A percentile compares a stretch with the other conserved stretches of the same genome.
Evolutionary conservation across 2,113 vertebrate species (phyloP).

Genomic region (Chaenocephalus aceratus): DNA sequence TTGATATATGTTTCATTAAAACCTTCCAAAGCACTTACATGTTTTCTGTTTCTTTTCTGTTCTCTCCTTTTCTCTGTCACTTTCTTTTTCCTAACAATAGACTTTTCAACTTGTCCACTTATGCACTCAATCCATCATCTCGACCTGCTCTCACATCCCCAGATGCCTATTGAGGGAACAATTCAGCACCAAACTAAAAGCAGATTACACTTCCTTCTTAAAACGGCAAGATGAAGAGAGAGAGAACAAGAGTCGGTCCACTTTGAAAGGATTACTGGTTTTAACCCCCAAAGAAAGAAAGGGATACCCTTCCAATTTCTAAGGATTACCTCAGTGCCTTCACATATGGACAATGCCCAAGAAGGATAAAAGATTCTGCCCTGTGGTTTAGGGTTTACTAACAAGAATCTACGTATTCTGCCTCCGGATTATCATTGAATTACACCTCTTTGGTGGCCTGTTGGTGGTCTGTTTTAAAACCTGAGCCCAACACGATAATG

Average conservation of each 20-base stretch:
- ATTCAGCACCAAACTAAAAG: slow-evolving; percentile 57
- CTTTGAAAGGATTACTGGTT: slow-evolving; percentile 78
- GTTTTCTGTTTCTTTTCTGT: neutral
- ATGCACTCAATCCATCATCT: slow-evolving; percentile 43
- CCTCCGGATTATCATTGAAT: slow-evolving; percentile 51
- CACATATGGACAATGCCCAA: slow-evolving; percentile 47
- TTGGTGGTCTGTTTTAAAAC: slow-evolving; percentile 55
- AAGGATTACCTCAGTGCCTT: slow-evolving; percentile 65
- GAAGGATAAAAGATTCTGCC: slow-evolving; percentile 15
- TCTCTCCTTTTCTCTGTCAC: neutral
- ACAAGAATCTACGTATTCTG: slow-evolving; percentile 40
- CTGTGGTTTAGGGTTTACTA: slow-evolving; percentile 35
- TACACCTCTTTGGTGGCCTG: slow-evolving; percentile 22
- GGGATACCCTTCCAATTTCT: slow-evolving; percentile 57
- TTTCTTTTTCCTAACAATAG: slow-evolving; percentile 18
- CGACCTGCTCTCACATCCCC: slow-evolving; percentile 13
- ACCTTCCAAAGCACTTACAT: neutral
- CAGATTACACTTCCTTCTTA: slow-evolving; percentile 66
- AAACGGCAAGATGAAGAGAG: slow-evolving; percentile 53
- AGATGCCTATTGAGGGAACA: slow-evolving; percentile 18
- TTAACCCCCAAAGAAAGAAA: slow-evolving; percentile 62
- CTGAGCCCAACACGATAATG: neutral
- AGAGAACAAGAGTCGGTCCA: slow-evolving; percentile 54
- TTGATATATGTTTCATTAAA: neutral
- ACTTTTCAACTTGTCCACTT: slow-evolving; percentile 28